Percentiles rank a stretch among this genome's conserved stretches.
phyloP scores from a whole-genome alignment of 2,888 invertebrate species.

The Agonopterix heracliana region DNA sequence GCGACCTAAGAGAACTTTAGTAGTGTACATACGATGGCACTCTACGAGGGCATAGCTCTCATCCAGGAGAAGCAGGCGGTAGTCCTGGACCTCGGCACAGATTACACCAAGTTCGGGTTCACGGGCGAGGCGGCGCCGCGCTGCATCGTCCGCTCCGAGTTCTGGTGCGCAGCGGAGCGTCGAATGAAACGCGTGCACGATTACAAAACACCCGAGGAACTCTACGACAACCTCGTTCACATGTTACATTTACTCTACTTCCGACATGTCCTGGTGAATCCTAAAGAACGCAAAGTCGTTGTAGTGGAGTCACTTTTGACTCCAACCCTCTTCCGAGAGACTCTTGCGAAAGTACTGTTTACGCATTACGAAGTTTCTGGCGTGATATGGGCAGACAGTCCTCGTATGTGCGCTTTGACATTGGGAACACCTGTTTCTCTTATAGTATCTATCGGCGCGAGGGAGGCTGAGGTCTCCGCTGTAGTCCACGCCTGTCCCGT shows the following conservation, averaged over 20 bases:
- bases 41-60: constrained; percentile 87
- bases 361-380: constrained; percentile 88
- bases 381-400: constrained; percentile 86
- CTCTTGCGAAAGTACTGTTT: constrained; percentile 93
- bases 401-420: constrained; percentile 88
- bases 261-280: constrained; percentile 92
- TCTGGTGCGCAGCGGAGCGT: constrained; percentile 80
- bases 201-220: constrained; percentile 79
- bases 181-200: constrained; percentile 78
- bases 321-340: constrained; percentile 89
- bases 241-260: constrained; percentile 93
- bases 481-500: constrained; percentile 92
- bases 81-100: constrained; percentile 91
- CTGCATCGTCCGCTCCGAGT: constrained; percentile 88
- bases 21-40: constrained; percentile 71
- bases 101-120: constrained; percentile 97
- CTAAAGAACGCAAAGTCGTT: constrained; percentile 94
- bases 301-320: constrained; percentile 93
- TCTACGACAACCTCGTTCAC: constrained; percentile 90
- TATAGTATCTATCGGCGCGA: constrained; percentile 91
- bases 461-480: constrained; percentile 83
- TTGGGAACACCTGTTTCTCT: constrained; percentile 85
- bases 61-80: constrained; percentile 92
- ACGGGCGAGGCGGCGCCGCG: constrained; percentile 92
- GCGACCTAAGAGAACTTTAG: no score